phyloP scores from a whole-genome alignment of 1,140 invertebrate genomes.

The Papilio machaon region DNA sequence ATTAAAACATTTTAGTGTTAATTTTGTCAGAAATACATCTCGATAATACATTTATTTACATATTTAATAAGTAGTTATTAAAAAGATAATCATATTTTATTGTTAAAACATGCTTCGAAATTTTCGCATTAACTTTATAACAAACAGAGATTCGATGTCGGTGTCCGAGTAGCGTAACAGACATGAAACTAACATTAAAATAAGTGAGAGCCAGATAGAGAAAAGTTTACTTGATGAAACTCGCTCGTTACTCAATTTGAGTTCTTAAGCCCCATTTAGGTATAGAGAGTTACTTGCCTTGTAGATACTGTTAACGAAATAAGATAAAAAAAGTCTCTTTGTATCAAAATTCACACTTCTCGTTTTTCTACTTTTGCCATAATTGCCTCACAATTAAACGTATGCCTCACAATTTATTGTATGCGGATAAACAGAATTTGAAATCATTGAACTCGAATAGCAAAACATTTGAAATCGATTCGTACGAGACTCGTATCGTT shows the following conservation, averaged over 20 bases:
- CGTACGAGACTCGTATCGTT: no score
- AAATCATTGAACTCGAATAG: no score
- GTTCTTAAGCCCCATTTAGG: not conserved
- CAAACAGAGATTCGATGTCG: conserved; percentile 44
- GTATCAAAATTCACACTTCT: not conserved
- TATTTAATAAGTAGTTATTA: not conserved
- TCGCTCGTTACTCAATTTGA: conserved; percentile 36
- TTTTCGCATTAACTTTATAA: conserved; percentile 45
- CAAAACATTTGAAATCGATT: no score
- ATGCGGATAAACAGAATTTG: no score
- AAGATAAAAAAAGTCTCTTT: not conserved
- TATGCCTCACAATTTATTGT: no score
- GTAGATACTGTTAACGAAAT: no score
- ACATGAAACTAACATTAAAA: conserved; percentile 57
- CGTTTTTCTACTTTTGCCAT: no score
- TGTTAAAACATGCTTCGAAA: not conserved
- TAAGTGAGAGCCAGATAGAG: conserved; percentile 46
- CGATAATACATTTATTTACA: no score
- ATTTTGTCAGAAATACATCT: not conserved
- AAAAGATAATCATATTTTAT: not conserved
- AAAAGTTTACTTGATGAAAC: conserved; percentile 50
- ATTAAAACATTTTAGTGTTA: not conserved
- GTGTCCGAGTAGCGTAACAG: conserved; percentile 44
- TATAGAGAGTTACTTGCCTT: not conserved
- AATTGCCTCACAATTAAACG: no score